phyloP scores from a whole-genome alignment of 2,797 vertebrate genomes.

The Trematomus bernacchii region DNA sequence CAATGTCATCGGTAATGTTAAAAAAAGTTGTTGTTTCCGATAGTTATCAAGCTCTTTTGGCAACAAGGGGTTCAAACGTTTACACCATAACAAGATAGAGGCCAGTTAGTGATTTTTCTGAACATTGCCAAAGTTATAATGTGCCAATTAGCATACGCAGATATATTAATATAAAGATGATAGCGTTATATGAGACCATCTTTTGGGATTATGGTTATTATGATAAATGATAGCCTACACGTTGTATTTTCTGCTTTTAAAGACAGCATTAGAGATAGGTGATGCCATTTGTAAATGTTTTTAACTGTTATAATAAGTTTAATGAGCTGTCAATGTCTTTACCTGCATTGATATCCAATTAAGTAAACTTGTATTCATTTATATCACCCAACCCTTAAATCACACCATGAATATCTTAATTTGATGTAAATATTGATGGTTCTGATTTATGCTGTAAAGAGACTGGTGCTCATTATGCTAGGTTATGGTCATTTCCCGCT shows the following conservation, averaged over 20 bases:
- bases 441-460: background rate
- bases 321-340: background rate
- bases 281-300: background rate
- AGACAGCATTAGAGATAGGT: background rate
- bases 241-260: background rate
- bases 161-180: too few species aligned
- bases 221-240: too few species aligned
- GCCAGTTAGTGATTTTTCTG: background rate
- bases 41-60: background rate
- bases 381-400: background rate
- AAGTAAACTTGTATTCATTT: background rate
- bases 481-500: background rate
- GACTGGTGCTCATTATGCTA: background rate
- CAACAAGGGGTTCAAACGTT: background rate
- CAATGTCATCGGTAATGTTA: conserved; percentile 84
- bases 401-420: background rate
- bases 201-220: background rate
- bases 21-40: background rate
- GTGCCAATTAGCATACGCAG: background rate
- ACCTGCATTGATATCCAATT: background rate
- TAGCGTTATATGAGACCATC: background rate
- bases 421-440: background rate
- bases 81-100: background rate
- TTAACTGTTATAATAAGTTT: background rate
- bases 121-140: background rate